These are phyloP conservation scores for Masnerella sp. DNA, from an alignment of 2,888 invertebrate species.

Conservation along the genomic window DNA sequence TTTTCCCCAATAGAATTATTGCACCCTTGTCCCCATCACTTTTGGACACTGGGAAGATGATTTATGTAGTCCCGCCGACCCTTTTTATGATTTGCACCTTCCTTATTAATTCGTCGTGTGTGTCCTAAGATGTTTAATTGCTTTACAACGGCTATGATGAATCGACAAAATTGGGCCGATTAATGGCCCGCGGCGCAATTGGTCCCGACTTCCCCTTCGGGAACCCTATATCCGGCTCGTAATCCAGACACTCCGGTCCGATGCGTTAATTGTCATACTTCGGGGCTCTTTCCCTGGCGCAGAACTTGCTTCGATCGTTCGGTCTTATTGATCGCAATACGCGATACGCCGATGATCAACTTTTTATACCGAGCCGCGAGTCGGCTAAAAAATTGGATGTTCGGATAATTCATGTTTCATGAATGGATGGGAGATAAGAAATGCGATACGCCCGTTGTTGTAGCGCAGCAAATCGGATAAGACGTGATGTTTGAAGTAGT, in stretches of 20 bases:
- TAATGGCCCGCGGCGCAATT: conserved; percentile 51
- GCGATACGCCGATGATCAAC: conserved; percentile 4
- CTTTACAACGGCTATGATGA: conserved; percentile 33
- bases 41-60: too few species aligned
- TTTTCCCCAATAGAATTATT: too few species aligned
- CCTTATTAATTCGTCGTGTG: conserved; percentile 35
- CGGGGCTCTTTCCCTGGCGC: neutral
- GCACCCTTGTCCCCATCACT: too few species aligned
- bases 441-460: conserved; percentile 6
- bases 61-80: too few species aligned
- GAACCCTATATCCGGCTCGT: conserved; percentile 28
- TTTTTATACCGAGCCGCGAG: neutral
- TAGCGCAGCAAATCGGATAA: conserved; percentile 6
- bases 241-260: neutral
- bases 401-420: conserved; percentile 25
- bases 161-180: conserved; percentile 24
- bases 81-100: conserved; percentile 31
- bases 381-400: conserved; percentile 19
- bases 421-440: conserved; percentile 5
- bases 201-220: conserved; percentile 35
- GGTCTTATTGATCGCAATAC: conserved; percentile 3
- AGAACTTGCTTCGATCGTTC: neutral
- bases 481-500: neutral
- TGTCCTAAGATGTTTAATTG: conserved; percentile 11
- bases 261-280: conserved; percentile 11